phyloP scores from a whole-genome alignment of 2,797 vertebrate species.

The Nannoperca obscura region DNA sequence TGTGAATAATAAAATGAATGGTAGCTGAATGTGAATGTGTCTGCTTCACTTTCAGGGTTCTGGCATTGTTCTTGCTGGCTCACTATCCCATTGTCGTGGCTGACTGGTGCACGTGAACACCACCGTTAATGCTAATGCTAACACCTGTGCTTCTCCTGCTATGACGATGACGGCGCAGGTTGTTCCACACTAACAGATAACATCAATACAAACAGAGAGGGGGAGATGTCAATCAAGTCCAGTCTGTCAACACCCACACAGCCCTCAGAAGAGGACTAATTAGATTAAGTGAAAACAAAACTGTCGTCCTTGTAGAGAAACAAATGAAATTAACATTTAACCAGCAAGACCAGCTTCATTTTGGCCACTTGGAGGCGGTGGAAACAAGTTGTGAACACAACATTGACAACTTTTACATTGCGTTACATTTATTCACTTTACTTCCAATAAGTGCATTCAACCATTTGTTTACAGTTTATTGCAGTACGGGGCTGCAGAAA shows the following conservation, averaged over 20 bases:
- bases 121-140: neutral
- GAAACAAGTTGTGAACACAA: no score
- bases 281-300: neutral
- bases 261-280: neutral
- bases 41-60: neutral
- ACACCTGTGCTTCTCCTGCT: neutral
- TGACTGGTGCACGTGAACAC: neutral
- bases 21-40: neutral
- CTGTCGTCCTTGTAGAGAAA: neutral
- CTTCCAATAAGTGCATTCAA: no score
- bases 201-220: neutral
- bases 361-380: neutral
- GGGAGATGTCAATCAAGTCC: neutral
- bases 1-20: neutral
- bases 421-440: no score
- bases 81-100: neutral
- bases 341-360: neutral
- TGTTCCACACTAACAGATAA: no score
- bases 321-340: neutral
- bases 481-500: slow-evolving; percentile 78
- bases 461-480: neutral
- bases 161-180: no score
- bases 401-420: no score
- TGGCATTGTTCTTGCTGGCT: neutral
- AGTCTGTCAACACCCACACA: neutral